Evolutionary conservation across 2,113 vertebrate species (phyloP).

Genomic region (Ctenodactylus gundi): DNA sequence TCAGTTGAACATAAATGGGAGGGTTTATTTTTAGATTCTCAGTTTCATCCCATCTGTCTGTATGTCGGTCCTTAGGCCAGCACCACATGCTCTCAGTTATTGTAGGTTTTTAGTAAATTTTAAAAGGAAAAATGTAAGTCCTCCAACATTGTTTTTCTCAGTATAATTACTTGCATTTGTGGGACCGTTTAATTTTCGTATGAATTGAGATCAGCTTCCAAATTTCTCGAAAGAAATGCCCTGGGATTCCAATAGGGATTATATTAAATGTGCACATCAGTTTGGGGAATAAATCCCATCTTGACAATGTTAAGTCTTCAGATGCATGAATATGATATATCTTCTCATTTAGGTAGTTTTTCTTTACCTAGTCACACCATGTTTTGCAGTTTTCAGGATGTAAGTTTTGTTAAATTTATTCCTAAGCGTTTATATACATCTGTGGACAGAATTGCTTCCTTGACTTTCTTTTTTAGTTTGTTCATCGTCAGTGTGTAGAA

Average conservation of each 20-base stretch:
- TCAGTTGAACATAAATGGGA: neutral
- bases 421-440: neutral
- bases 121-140: neutral
- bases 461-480: neutral
- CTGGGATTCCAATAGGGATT: neutral
- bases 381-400: neutral
- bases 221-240: neutral
- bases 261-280: neutral
- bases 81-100: neutral
- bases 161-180: neutral
- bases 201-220: neutral
- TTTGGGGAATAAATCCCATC: neutral
- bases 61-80: neutral
- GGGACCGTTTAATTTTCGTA: neutral
- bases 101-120: neutral
- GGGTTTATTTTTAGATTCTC: neutral
- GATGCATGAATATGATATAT: neutral
- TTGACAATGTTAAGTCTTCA: neutral
- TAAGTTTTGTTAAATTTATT: constrained; percentile 9
- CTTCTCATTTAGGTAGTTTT: neutral
- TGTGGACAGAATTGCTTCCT: neutral
- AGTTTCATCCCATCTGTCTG: neutral
- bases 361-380: neutral
- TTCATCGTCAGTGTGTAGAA: neutral
- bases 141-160: neutral